A percentile compares a stretch with the other conserved stretches of the same genome.
Conservation (phyloP, 2,888 invertebrate genomes). For the Lutraria lutraria region DNA sequence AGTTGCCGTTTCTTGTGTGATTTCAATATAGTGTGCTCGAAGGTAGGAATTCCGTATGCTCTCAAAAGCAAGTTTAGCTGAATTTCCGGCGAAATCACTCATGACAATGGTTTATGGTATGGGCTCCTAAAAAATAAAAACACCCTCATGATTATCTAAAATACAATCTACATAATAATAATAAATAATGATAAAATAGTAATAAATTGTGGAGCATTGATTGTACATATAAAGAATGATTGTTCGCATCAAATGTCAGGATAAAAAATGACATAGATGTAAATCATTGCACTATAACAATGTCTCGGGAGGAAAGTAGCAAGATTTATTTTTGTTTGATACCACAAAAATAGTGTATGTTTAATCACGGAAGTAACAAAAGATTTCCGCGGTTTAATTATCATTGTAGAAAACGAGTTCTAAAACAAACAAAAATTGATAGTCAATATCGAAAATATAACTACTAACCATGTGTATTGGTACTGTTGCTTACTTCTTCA, state of each 20-base stretch:
- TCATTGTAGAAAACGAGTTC: too few relatives aligned
- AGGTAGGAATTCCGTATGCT: constrained; percentile 47
- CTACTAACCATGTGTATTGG: too few relatives aligned
- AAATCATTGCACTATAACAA: background rate
- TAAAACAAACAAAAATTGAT: too few relatives aligned
- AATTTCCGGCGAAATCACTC: constrained; percentile 58
- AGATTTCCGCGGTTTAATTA: too few relatives aligned
- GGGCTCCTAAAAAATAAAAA: background rate
- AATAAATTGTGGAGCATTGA: background rate
- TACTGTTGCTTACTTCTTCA: too few relatives aligned
- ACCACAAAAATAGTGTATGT: too few relatives aligned
- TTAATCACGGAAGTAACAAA: too few relatives aligned
- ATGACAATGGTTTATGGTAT: background rate
- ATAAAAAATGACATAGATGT: background rate
- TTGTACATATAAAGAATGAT: background rate
- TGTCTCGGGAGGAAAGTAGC: too few relatives aligned
- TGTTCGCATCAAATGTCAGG: background rate
- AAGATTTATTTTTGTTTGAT: too few relatives aligned
- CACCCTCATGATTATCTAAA: background rate
- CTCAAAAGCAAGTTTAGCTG: constrained; percentile 53
- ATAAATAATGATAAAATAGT: too few relatives aligned
- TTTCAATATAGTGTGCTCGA: constrained; percentile 47
- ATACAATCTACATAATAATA: too few relatives aligned
- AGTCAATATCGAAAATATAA: too few relatives aligned
- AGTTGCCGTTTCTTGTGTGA: constrained; percentile 39